Evolutionary conservation across 2,888 invertebrate genomes (phyloP).

Genomic region (Antheraea yamamai): DNA sequence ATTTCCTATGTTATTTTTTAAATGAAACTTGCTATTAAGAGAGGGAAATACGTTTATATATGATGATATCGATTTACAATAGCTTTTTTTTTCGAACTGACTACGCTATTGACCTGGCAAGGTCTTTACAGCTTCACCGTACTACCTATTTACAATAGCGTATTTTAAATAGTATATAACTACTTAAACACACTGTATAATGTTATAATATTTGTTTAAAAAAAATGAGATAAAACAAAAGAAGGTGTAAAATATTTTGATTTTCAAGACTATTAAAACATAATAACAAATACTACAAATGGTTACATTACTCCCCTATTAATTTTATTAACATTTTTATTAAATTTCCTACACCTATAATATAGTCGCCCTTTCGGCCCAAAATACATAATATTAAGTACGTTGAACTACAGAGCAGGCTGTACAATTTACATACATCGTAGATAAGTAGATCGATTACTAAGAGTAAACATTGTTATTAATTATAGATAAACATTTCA

Average conservation of each 20-base stretch:
- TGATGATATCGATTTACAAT: neutral
- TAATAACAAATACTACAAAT: conserved; percentile 4
- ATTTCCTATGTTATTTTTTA: neutral
- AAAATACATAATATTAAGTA: neutral
- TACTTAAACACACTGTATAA: neutral
- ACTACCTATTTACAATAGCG: neutral
- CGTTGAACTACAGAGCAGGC: conserved; percentile 8
- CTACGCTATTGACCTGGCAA: no score
- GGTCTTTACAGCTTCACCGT: no score
- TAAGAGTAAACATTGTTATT: conserved; percentile 65
- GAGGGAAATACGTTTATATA: conserved; percentile 2
- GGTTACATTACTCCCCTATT: conserved; percentile 22
- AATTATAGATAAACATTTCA: conserved; percentile 74
- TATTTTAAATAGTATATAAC: no score
- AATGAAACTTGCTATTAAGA: neutral
- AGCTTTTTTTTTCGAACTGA: no score
- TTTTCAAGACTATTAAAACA: neutral
- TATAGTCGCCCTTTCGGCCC: conserved; percentile 27
- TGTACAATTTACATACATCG: conserved; percentile 13
- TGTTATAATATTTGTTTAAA: neutral
- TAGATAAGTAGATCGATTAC: conserved; percentile 37
- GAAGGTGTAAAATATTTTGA: neutral
- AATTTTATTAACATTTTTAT: conserved; percentile 55
- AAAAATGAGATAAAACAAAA: neutral
- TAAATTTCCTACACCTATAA: conserved; percentile 49